These are phyloP conservation scores for Melanostoma scalare DNA, from an alignment of 2,888 invertebrate species.

Conservation along the genomic window DNA sequence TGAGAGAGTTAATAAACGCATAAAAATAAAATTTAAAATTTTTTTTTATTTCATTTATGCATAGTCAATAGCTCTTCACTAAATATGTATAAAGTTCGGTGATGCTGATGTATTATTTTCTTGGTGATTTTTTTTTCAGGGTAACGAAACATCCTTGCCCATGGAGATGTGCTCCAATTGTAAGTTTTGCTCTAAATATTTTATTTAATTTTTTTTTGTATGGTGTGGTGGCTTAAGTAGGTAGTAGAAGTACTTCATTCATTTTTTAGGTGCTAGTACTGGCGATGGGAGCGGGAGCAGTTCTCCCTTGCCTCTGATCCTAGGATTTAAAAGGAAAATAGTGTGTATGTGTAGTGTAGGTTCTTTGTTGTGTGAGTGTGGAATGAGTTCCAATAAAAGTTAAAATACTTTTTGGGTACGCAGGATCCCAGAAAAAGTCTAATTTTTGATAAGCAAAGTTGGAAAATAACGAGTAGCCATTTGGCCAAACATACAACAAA, in stretches of 20 bases:
- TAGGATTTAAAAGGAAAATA: too few species aligned
- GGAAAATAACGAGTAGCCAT: constrained; percentile 23
- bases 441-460: constrained; percentile 13
- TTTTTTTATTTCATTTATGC: neutral
- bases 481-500: constrained; percentile 13
- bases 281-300: too few species aligned
- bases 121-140: constrained; percentile 84
- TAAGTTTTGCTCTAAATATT: constrained; percentile 82
- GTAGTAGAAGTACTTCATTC: too few species aligned
- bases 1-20: neutral
- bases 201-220: neutral
- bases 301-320: too few species aligned
- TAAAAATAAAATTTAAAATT: constrained; percentile 30
- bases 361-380: too few species aligned
- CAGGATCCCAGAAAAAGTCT: neutral
- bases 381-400: too few species aligned
- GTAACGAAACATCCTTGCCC: constrained; percentile 91
- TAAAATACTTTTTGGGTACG: too few species aligned
- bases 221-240: neutral
- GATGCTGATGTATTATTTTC: constrained; percentile 65
- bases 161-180: constrained; percentile 93
- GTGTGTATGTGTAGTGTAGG: too few species aligned
- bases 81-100: constrained; percentile 45
- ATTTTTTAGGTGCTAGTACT: too few species aligned
- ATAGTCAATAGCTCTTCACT: too few species aligned